These are phyloP conservation scores for Bombus waltoni DNA, from an alignment of 1,140 invertebrate genomes.

Conservation along the genomic window DNA sequence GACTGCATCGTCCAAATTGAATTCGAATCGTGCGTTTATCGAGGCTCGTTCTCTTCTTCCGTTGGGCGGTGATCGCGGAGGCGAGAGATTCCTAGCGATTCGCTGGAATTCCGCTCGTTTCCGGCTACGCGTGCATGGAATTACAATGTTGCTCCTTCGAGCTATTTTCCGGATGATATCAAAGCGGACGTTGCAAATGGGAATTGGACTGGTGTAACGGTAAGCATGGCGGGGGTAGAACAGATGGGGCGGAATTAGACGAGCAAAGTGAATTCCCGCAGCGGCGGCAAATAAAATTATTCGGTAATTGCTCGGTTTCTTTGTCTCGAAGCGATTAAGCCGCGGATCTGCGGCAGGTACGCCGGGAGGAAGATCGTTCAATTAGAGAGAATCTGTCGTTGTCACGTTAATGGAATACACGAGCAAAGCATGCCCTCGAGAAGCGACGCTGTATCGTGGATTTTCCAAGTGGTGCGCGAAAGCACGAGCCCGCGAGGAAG, in stretches of 20 bases:
- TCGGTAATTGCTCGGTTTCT: conserved; percentile 33
- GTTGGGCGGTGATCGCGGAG: neutral
- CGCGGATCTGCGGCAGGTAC: neutral
- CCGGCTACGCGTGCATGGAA: conserved; percentile 5
- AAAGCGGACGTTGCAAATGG: neutral
- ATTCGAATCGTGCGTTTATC: conserved; percentile 8
- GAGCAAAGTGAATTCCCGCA: conserved; percentile 43
- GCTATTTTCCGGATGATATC: conserved; percentile 14
- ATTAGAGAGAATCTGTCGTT: neutral
- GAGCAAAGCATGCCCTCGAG: neutral
- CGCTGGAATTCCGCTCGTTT: conserved; percentile 30
- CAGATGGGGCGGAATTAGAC: conserved; percentile 39
- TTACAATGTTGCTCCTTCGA: neutral
- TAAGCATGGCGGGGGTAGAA: neutral
- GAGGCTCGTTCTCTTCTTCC: neutral
- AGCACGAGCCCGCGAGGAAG: neutral
- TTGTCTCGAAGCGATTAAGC: neutral
- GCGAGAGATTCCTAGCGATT: conserved; percentile 27
- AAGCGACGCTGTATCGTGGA: neutral
- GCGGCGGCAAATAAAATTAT: conserved; percentile 34
- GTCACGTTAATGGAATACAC: neutral
- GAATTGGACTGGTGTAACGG: neutral
- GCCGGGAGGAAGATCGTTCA: neutral
- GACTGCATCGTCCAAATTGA: neutral
- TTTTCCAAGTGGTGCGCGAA: neutral